A percentile compares a stretch with the other conserved stretches of the same genome.
These are phyloP conservation scores for Lepus oiostolus DNA, from an alignment of 2,797 vertebrate genomes.

Conservation along the genomic window DNA sequence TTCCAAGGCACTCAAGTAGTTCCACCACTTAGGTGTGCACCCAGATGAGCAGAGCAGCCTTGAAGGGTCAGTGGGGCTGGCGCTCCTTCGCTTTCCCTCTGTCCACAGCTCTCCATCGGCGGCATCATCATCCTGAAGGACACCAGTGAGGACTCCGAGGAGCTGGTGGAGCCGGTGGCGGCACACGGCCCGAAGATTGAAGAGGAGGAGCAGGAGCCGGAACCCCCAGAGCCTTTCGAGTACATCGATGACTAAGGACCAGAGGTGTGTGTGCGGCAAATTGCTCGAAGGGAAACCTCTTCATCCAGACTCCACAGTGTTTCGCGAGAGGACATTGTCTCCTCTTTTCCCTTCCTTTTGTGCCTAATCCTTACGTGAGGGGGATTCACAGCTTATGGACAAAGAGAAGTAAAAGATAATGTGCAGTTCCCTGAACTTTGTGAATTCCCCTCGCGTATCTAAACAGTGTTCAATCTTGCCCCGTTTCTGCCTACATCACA, in stretches of 20 bases:
- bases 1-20: background rate
- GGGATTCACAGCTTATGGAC: no score
- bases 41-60: background rate
- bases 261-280: conserved; percentile 69
- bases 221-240: conserved; percentile 98
- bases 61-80: background rate
- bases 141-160: conserved; percentile 97
- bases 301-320: background rate
- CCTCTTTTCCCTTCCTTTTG: background rate
- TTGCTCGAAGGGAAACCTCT: background rate
- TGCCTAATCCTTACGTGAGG: background rate
- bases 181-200: conserved; percentile 99
- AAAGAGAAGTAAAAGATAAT: no score
- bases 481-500: background rate
- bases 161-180: conserved; percentile 98
- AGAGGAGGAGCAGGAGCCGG: conserved; percentile 98
- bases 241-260: conserved; percentile 96
- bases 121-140: conserved; percentile 99
- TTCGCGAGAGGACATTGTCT: background rate
- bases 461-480: background rate
- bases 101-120: conserved; percentile 94
- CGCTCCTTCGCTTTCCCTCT: background rate
- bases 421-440: no score
- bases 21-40: background rate
- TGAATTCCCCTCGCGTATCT: background rate